Evolutionary conservation across 92 coral and sea anemone genomes (phyloP).

Genomic region (Desmophyllum pertusum): DNA sequence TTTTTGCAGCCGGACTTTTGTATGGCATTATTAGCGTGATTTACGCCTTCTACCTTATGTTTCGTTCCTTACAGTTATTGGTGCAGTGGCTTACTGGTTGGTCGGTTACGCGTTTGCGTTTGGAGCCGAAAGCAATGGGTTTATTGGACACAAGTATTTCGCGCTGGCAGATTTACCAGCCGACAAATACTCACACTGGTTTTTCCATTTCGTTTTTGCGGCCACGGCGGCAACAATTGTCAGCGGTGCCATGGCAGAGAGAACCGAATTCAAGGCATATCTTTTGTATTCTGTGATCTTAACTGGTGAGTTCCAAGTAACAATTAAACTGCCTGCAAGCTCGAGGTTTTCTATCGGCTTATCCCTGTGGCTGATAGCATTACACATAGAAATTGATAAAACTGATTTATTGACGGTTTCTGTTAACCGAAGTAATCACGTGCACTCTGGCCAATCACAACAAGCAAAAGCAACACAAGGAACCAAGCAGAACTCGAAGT

Average conservation of each 20-base stretch:
- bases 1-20: background rate
- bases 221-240: conserved; percentile 97
- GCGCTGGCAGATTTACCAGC: conserved; percentile 67
- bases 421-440: too few relatives aligned
- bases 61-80: conserved; percentile 62
- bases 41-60: background rate
- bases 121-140: conserved; percentile 67
- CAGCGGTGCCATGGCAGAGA: conserved; percentile 98
- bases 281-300: conserved; percentile 74
- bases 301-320: conserved; percentile 64
- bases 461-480: too few relatives aligned
- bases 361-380: too few relatives aligned
- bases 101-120: conserved; percentile 92
- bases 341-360: too few relatives aligned
- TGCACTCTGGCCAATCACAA: too few relatives aligned
- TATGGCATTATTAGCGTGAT: background rate
- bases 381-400: too few relatives aligned
- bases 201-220: conserved; percentile 96
- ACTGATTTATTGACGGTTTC: too few relatives aligned
- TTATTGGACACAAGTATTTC: conserved; percentile 77
- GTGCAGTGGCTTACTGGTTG: conserved; percentile 84
- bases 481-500: too few relatives aligned
- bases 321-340: too few relatives aligned
- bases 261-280: conserved; percentile 89
- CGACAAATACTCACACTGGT: conserved; percentile 68